Conservation (phyloP, 2,888 invertebrate genomes). For the Griposia aprilina region DNA sequence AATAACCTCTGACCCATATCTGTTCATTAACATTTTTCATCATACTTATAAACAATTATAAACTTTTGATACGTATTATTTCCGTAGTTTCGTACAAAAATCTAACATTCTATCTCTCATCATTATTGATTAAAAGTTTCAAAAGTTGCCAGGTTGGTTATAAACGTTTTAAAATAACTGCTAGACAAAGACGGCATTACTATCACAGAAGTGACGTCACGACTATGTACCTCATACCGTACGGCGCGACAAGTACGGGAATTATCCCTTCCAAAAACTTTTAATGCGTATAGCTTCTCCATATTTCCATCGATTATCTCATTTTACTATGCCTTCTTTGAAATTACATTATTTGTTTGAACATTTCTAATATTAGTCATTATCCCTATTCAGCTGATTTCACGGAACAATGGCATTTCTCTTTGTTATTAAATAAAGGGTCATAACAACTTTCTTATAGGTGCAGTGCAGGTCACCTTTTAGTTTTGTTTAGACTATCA, state of each 20-base stretch:
- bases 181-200: neutral
- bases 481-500: slow-evolving; percentile 28
- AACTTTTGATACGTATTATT: slow-evolving; percentile 5
- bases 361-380: neutral
- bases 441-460: neutral
- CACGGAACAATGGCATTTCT: neutral
- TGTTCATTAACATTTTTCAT: slow-evolving; percentile 40
- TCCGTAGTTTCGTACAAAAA: slow-evolving; percentile 16
- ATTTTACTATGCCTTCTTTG: neutral
- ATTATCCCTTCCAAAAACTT: neutral
- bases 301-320: neutral
- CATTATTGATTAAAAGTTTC: neutral
- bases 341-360: neutral
- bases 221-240: neutral
- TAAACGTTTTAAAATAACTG: neutral
- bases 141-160: too few species aligned
- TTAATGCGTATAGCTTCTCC: neutral
- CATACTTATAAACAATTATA: slow-evolving; percentile 6
- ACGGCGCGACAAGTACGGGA: neutral
- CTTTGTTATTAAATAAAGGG: slow-evolving; percentile 22
- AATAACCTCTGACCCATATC: slow-evolving; percentile 59
- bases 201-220: neutral
- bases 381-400: neutral
- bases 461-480: neutral
- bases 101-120: neutral